Evolutionary conservation across 2,113 vertebrate genomes (phyloP).

Genomic region (Amia ocellicauda): DNA sequence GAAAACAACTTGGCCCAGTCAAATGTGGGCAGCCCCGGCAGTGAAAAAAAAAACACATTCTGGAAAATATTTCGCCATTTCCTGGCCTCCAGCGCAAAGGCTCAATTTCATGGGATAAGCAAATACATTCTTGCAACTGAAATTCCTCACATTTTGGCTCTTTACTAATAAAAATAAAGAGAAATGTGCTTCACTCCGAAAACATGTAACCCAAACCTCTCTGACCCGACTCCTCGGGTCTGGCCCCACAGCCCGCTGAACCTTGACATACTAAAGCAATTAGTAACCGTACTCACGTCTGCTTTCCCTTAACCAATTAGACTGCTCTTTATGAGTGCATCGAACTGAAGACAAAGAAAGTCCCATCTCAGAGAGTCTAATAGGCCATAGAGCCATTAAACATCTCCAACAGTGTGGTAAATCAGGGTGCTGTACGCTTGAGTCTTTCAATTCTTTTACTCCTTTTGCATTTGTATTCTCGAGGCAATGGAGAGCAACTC

Average conservation of each 20-base stretch:
- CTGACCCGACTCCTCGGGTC: conserved; percentile 2
- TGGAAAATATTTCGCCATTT: conserved; percentile 24
- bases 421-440: too few species aligned
- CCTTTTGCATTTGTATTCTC: too few species aligned
- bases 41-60: conserved; percentile 19
- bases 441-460: too few species aligned
- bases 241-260: background rate
- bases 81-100: conserved; percentile 15
- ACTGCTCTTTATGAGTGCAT: background rate
- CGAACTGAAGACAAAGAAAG: background rate
- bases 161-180: conserved; percentile 12
- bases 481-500: too few species aligned
- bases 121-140: conserved; percentile 7
- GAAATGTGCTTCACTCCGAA: background rate
- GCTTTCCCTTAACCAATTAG: background rate
- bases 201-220: conserved; percentile 7
- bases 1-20: conserved; percentile 31
- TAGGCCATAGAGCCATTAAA: background rate
- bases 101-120: conserved; percentile 9
- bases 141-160: conserved; percentile 15
- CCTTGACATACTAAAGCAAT: background rate
- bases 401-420: background rate
- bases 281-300: background rate
- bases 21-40: conserved; percentile 23
- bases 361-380: background rate